Evolutionary conservation across 2,888 invertebrate species (phyloP).

Genomic region (Dendrolimus pini): DNA sequence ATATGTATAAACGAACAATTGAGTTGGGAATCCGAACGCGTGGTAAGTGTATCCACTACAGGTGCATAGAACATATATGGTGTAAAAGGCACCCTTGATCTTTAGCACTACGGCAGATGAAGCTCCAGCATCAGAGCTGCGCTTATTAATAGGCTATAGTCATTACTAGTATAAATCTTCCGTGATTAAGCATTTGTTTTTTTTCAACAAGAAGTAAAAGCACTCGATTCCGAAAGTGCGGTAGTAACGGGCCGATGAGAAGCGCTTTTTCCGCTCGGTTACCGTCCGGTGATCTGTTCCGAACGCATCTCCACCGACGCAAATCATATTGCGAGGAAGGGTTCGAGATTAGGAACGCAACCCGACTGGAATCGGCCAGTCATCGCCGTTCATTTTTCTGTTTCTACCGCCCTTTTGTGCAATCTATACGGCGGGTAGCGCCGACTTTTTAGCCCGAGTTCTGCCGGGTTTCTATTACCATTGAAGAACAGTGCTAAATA

Average conservation of each 20-base stretch:
- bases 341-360: conserved; percentile 60
- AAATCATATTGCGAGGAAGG: conserved; percentile 75
- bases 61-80: too few relatives aligned
- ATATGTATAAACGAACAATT: too few relatives aligned
- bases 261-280: conserved; percentile 75
- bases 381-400: conserved; percentile 65
- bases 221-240: conserved; percentile 49
- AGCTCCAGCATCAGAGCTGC: too few relatives aligned
- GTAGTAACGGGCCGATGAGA: conserved; percentile 60
- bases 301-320: conserved; percentile 73
- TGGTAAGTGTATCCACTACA: too few relatives aligned
- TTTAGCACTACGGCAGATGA: too few relatives aligned
- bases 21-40: too few relatives aligned
- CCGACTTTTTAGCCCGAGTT: background rate
- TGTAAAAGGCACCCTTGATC: too few relatives aligned
- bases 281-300: conserved; percentile 71
- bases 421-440: background rate
- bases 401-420: conserved; percentile 13
- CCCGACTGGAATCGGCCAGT: conserved; percentile 49
- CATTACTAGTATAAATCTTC: too few relatives aligned
- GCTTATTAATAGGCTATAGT: too few relatives aligned
- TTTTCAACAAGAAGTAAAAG: conserved; percentile 18
- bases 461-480: background rate
- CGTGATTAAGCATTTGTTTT: background rate
- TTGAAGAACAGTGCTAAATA: too few relatives aligned